phyloP scores from a whole-genome alignment of 2,113 vertebrate species.

The Tympanuchus pallidicinctus region DNA sequence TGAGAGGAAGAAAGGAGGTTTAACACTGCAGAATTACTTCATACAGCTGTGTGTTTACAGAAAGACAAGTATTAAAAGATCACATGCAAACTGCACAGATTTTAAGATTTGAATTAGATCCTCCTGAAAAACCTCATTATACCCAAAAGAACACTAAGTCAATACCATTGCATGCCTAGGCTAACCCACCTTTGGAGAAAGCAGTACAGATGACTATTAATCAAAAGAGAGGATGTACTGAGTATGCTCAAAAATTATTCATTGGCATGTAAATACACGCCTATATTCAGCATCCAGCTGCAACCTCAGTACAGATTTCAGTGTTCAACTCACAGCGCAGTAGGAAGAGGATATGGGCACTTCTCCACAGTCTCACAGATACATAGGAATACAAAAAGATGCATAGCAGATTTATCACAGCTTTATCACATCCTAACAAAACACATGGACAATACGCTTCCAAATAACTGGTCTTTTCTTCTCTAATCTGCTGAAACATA shows the following conservation, averaged over 20 bases:
- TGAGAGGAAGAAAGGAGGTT: neutral
- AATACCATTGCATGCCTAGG: neutral
- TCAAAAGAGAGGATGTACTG: neutral
- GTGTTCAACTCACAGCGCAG: neutral
- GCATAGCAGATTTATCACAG: neutral
- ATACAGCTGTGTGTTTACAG: neutral
- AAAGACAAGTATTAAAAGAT: neutral
- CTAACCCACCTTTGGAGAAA: neutral
- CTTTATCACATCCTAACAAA: neutral
- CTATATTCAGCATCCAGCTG: neutral
- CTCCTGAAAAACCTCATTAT: neutral
- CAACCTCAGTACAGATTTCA: neutral
- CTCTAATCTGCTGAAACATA: neutral
- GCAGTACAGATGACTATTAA: neutral
- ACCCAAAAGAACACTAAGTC: neutral
- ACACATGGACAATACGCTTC: neutral
- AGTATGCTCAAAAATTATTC: neutral
- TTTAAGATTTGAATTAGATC: neutral
- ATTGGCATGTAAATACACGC: neutral
- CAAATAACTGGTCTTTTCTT: neutral
- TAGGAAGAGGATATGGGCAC: rapidly evolving
- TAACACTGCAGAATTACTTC: neutral
- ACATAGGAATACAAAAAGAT: rapidly evolving
- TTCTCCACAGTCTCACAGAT: neutral
- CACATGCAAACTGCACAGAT: neutral